Percentiles rank a stretch among this genome's conserved stretches.
Evolutionary conservation across 1,140 invertebrate species (phyloP).

Genomic region (Ips nitidus): DNA sequence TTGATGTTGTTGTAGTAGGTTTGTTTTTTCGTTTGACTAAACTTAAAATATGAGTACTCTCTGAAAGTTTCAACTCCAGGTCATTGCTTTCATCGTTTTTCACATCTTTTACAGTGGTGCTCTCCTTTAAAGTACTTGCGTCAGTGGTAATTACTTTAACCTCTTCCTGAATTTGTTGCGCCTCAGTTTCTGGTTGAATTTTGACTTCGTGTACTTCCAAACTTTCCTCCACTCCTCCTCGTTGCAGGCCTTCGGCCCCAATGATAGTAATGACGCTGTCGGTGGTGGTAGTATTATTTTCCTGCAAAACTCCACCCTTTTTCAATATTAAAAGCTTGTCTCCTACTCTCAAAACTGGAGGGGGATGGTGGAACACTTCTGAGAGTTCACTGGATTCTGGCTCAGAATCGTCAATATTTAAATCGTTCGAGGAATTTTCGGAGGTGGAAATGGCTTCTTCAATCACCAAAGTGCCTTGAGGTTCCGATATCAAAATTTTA

Average conservation of each 20-base stretch:
- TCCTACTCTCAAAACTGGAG: conserved; percentile 52
- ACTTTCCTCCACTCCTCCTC: conserved; percentile 47
- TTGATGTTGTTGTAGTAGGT: conserved; percentile 4
- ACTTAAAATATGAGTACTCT: conserved; percentile 42
- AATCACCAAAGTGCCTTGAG: conserved; percentile 38
- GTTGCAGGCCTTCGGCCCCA: conserved; percentile 53
- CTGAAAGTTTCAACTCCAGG: conserved; percentile 36
- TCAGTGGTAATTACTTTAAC: neutral
- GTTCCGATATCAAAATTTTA: conserved; percentile 39
- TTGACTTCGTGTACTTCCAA: conserved; percentile 44
- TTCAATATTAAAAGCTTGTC: conserved; percentile 51
- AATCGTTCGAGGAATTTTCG: conserved; percentile 47
- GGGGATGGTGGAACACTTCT: conserved; percentile 50
- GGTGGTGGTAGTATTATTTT: conserved; percentile 49
- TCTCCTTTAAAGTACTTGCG: neutral
- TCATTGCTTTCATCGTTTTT: conserved; percentile 23
- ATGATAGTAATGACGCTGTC: conserved; percentile 51
- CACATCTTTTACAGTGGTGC: neutral
- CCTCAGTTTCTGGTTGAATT: conserved; percentile 9
- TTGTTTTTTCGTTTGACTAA: conserved; percentile 37
- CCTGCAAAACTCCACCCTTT: conserved; percentile 48
- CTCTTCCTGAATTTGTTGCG: neutral
- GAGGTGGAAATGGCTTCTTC: conserved; percentile 46
- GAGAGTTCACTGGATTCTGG: conserved; percentile 48
- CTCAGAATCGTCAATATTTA: conserved; percentile 46